A percentile compares a stretch with the other conserved stretches of the same genome.
Conservation (phyloP, 1,140 invertebrate genomes). For the Meloidogyne floridensis region DNA sequence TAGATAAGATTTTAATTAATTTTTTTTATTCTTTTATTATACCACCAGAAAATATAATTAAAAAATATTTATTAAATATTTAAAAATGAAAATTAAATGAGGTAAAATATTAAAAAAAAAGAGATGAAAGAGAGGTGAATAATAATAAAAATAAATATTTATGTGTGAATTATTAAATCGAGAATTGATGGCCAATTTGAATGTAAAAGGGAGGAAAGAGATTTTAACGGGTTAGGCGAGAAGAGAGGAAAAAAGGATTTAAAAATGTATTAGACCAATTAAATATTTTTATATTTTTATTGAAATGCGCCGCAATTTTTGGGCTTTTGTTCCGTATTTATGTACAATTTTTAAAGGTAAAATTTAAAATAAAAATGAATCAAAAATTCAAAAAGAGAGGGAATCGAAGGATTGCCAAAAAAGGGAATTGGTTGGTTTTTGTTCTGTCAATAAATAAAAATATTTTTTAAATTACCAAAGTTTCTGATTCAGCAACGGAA, state of each 20-base stretch:
- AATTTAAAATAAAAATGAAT: not conserved
- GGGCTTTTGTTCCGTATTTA: not conserved
- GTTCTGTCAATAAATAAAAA: constrained; percentile 1
- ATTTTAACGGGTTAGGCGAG: not conserved
- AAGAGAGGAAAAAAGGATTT: too few species aligned
- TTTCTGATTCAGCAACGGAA: not conserved
- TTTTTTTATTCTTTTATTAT: too few species aligned
- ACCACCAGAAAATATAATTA: too few species aligned
- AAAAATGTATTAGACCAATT: not conserved
- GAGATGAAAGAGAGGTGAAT: too few species aligned
- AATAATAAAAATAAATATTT: too few species aligned
- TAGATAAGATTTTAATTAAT: too few species aligned
- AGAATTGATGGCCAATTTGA: not conserved
- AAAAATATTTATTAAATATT: too few species aligned
- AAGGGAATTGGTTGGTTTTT: not conserved
- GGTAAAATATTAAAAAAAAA: too few species aligned
- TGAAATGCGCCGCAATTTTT: not conserved
- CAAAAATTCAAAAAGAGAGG: not conserved
- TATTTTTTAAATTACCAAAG: not conserved
- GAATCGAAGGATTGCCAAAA: not conserved
- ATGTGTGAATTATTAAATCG: not conserved
- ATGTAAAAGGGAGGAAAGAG: not conserved
- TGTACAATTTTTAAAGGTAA: too few species aligned
- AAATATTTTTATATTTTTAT: not conserved
- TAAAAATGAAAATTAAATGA: too few species aligned